Conservation (phyloP, 1,140 invertebrate species). For the Coelopa frigida region DNA sequence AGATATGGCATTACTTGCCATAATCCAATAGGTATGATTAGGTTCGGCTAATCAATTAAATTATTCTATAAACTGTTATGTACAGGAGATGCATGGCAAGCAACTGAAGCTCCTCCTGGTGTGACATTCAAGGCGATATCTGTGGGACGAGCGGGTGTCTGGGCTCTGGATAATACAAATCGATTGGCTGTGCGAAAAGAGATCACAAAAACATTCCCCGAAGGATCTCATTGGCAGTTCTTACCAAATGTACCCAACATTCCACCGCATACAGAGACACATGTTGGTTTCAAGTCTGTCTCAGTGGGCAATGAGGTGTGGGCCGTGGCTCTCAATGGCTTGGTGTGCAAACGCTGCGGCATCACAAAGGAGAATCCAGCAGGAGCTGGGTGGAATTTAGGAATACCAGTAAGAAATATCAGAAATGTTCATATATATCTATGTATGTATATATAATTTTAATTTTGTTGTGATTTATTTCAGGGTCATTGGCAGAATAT, state of each 20-base stretch:
- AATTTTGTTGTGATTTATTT: conserved; percentile 11
- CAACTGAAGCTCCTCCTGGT: conserved; percentile 45
- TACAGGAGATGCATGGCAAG: conserved; percentile 49
- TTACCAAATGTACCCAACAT: conserved; percentile 52
- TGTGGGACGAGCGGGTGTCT: conserved; percentile 61
- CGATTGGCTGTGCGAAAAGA: conserved; percentile 60
- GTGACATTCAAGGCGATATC: conserved; percentile 69
- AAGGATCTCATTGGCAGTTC: conserved; percentile 66
- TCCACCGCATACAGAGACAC: conserved; percentile 51
- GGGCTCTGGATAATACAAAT: conserved; percentile 58
- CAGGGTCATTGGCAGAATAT: conserved; percentile 42
- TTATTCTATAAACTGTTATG: not conserved
- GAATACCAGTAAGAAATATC: conserved; percentile 54
- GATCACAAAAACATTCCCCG: conserved; percentile 60
- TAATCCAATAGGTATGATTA: conserved; percentile 46
- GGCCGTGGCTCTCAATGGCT: conserved; percentile 64
- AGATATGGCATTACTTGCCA: conserved; percentile 59
- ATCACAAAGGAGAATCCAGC: conserved; percentile 60
- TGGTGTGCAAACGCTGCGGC: conserved; percentile 63
- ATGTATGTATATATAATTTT: not conserved
- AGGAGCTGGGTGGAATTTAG: conserved; percentile 69
- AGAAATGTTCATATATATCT: not conserved
- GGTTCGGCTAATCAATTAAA: not conserved
- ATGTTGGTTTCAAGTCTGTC: conserved; percentile 55
- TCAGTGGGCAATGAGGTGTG: conserved; percentile 62